Evolutionary conservation across 2,888 invertebrate species (phyloP).

Genomic region (Dicyrtomina minuta): DNA sequence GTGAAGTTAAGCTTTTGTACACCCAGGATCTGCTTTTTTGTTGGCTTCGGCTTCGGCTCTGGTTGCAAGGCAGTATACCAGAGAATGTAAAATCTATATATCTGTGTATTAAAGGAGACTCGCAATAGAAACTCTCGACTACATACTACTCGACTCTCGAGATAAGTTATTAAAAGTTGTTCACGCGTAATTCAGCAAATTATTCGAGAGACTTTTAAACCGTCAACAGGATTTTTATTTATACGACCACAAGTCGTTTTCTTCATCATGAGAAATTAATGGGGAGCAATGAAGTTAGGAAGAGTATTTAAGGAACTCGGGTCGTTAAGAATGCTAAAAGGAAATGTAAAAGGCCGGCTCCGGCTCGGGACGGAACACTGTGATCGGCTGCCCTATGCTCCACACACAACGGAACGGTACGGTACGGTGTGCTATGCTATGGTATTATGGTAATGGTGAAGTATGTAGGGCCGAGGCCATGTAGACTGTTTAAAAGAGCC

Average conservation of each 20-base stretch:
- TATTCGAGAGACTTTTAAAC: constrained; percentile 47
- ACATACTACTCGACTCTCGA: no score
- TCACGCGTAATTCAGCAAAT: constrained; percentile 45
- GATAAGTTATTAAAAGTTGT: constrained; percentile 46
- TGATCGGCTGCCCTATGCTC: not conserved
- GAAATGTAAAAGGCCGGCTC: not conserved
- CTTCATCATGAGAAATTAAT: constrained; percentile 23
- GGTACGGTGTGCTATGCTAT: no score
- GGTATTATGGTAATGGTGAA: no score
- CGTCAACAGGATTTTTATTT: constrained; percentile 45
- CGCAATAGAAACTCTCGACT: no score
- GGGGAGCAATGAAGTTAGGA: not conserved
- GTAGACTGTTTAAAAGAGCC: no score
- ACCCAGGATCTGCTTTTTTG: no score
- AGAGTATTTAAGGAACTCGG: not conserved
- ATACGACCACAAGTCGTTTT: constrained; percentile 31
- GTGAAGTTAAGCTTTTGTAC: not conserved
- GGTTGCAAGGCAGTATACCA: no score
- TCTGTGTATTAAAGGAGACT: no score
- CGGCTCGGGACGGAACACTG: no score
- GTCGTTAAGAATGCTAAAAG: constrained; percentile 6
- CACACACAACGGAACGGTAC: no score
- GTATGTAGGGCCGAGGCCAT: no score
- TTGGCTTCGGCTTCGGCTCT: not conserved
- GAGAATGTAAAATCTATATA: no score